Evolutionary conservation across 2,888 invertebrate genomes (phyloP), one percentile per base, ranked within the genome.

Genomic region (Odontomyia ornata): DNA sequence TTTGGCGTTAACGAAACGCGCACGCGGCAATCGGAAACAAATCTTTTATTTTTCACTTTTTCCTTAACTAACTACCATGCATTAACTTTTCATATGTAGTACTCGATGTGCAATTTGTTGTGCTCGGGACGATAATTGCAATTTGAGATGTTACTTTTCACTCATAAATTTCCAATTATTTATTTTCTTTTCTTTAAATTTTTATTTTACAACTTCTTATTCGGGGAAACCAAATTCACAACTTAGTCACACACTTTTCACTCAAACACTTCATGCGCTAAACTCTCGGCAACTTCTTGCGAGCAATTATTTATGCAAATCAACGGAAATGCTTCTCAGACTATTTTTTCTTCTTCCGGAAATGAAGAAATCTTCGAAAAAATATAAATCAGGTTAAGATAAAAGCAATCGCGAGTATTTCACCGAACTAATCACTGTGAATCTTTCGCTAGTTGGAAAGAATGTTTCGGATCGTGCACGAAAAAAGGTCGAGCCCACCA

Each of bases 231-330:
- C 25, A 23, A 30, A 30, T 30, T 30, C 64, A 27, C n/a, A 23
- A 46, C 23, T 69, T 69, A 69, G 69, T 69, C 69, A 69, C 47
- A n/a, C 69, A 69, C 69, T 69, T 18, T 25, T 23, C 69, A 69
- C 69, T 69, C 64, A 30, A 13, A 30, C 28, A 25, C 25, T 7
- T 11, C 9, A 28, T 27, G 9, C 15, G 30, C 64, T 60, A 25
- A 15, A 18, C 60, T 60, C 7, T 25, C 2, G 4, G 25, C 25
- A n/a, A 23, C 25, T 25, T 60, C 60, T 21, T 60, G 4, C 21
- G 18, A 25, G 4, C 25, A 18, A 60, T 60, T 60, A 25, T 25
- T 21, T 3, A 23, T 25, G 60, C 60, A 25, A 18, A 60, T 60
- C 52, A 18, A 0, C 52, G n/a, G 18, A 52, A 52, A 18, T 36